phyloP scores from a whole-genome alignment of 2,797 vertebrate species.

The Glyptemys insculpta region DNA sequence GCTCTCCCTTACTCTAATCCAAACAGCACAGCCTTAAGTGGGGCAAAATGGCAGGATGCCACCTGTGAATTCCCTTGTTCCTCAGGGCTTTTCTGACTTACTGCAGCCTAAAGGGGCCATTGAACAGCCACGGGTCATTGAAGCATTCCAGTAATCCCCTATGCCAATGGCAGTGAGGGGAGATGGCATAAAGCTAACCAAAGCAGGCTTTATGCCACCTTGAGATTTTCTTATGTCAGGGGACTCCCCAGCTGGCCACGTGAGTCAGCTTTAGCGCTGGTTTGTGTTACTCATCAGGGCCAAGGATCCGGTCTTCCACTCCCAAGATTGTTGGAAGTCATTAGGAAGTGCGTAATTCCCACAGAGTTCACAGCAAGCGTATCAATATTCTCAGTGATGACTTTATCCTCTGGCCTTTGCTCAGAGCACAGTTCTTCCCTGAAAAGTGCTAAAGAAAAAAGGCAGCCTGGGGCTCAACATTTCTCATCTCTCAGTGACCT shows the following conservation, averaged over 20 bases:
- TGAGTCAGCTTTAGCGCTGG: not conserved
- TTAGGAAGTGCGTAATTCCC: not conserved
- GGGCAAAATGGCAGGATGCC: not conserved
- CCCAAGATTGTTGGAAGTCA: not conserved
- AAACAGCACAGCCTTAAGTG: not conserved
- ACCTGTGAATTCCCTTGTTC: not conserved
- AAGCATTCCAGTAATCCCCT: not conserved
- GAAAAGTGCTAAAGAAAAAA: conserved; percentile 28
- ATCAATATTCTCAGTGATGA: conserved; percentile 21
- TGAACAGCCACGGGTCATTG: not conserved
- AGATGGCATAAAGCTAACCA: conserved; percentile 3
- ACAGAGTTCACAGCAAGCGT: conserved; percentile 41
- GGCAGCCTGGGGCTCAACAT: not conserved
- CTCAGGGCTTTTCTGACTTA: not conserved
- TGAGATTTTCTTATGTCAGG: not conserved
- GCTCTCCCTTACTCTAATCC: not conserved
- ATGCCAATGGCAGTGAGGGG: not conserved
- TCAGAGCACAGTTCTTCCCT: conserved; percentile 40
- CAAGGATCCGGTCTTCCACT: not conserved
- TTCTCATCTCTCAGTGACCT: not conserved
- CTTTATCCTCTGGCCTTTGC: not conserved
- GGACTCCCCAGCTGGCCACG: not conserved
- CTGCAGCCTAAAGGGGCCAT: not conserved
- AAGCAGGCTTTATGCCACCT: not conserved
- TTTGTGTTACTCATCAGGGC: not conserved